Evolutionary conservation across 2,888 invertebrate genomes (phyloP).

Genomic region (Pterostichus madidus): DNA sequence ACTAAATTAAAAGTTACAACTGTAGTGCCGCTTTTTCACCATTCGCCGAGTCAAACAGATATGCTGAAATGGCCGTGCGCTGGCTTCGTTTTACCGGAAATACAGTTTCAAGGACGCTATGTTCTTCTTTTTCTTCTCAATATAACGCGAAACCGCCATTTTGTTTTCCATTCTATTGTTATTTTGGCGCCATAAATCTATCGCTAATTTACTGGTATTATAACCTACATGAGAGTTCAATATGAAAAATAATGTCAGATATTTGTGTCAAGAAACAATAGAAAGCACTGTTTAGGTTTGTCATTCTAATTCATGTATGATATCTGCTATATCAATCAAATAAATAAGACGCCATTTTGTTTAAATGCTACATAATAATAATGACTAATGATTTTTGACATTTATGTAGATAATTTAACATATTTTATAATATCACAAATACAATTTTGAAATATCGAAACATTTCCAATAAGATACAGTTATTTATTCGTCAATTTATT

Average conservation of each 20-base stretch:
- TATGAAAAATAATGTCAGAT: not conserved
- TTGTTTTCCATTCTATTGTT: conserved; percentile 46
- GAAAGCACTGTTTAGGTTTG: too few species aligned
- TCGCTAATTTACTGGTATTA: not conserved
- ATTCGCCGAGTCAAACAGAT: conserved; percentile 57
- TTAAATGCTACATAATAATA: not conserved
- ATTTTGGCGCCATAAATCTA: conserved; percentile 48
- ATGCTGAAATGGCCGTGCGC: conserved; percentile 64
- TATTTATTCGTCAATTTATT: not conserved
- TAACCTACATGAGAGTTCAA: not conserved
- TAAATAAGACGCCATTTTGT: conserved; percentile 25
- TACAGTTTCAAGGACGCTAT: conserved; percentile 54
- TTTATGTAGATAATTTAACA: not conserved
- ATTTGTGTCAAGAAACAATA: not conserved
- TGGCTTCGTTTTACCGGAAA: conserved; percentile 65
- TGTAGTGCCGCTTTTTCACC: conserved; percentile 63
- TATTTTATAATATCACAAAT: not conserved
- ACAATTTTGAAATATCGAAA: conserved; percentile 19
- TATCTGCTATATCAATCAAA: not conserved
- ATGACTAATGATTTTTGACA: not conserved
- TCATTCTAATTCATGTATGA: too few species aligned
- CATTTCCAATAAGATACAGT: not conserved
- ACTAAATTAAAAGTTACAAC: conserved; percentile 38
- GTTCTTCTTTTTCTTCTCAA: conserved; percentile 56
- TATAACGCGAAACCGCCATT: conserved; percentile 25